Conservation (phyloP, 2,113 vertebrate genomes). For the Scalopus aquaticus region DNA sequence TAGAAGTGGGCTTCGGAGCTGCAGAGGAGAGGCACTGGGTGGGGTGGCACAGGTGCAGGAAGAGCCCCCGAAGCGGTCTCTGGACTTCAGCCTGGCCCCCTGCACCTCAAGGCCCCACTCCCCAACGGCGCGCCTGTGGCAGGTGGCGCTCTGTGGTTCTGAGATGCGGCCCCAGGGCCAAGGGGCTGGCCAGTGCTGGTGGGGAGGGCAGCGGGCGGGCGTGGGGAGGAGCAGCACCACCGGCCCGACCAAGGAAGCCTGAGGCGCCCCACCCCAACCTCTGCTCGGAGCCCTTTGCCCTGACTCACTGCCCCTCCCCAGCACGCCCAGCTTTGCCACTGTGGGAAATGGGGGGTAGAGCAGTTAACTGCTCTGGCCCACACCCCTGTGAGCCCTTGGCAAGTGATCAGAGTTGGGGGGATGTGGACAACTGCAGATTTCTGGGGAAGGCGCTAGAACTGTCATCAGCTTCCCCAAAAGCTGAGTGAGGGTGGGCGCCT, state of each 20-base stretch:
- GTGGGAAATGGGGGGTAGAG: background rate
- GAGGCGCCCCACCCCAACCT: background rate
- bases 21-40: background rate
- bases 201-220: background rate
- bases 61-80: background rate
- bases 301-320: constrained; percentile 33
- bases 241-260: background rate
- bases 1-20: constrained; percentile 52
- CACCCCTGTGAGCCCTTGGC: background rate
- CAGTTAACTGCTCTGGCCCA: background rate
- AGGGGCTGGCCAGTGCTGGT: background rate
- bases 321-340: background rate
- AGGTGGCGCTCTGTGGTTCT: constrained; percentile 9
- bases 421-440: background rate
- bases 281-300: background rate
- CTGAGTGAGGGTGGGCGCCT: background rate
- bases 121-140: background rate
- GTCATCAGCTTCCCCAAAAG: background rate
- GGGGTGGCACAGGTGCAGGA: background rate
- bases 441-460: background rate
- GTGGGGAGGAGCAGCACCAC: background rate
- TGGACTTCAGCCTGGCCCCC: background rate
- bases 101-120: fast-evolving
- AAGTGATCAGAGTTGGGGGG: background rate
- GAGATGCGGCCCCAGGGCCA: background rate